Evolutionary conservation across 2,797 vertebrate species (phyloP), one percentile per base, ranked within the genome.

Genomic region (Gymnothorax reevesii): DNA sequence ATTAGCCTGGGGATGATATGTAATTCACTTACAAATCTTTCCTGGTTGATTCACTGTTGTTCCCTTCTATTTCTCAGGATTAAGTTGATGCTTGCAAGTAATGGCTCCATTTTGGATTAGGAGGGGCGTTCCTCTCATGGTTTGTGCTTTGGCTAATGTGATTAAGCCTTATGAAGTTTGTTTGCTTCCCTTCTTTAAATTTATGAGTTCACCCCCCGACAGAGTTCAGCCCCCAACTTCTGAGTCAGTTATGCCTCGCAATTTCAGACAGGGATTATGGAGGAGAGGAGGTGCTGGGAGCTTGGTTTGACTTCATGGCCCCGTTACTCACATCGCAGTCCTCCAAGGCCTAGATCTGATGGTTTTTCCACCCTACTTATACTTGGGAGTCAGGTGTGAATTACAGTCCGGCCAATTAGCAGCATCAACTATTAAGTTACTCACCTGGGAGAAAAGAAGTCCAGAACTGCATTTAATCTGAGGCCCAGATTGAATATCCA

Each of bases 161-260:
- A 97, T 98, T 97, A 98, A 95, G 93, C 95, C 97, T 97, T 97
- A 97, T 97, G 94, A 97, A 95, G 95, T 97, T 97, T 97, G 96
- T 97, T 97, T 98, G 97, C 96, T 94, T 95, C 96, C 93, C 93
- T 93, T 88, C 90, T 27, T 10, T 27, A 49, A 75, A 15, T 42
- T 75, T 15, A 33, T 27, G 62, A 66, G 62, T 42, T 42, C 33
- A 42, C 33, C 33, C 33, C 33, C 33, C 33, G 33, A 42, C 33
- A 22, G 94, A 93, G 92, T 96, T 97, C 95, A 97, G 94, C 94
- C 95, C 94, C 89, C 94, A 93, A 94, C 95, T 95, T 93, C 93
- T 95, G 93, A 95, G 94, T 95, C 90, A 83, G 84, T 92, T 89
- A 86, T 75, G 92, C 85, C 84, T 91, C 60, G 86, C 82, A 22